Evolutionary conservation across 2,888 invertebrate species (phyloP), one percentile per base, ranked within the genome.

Genomic region (Shargacucullia verbasci): DNA sequence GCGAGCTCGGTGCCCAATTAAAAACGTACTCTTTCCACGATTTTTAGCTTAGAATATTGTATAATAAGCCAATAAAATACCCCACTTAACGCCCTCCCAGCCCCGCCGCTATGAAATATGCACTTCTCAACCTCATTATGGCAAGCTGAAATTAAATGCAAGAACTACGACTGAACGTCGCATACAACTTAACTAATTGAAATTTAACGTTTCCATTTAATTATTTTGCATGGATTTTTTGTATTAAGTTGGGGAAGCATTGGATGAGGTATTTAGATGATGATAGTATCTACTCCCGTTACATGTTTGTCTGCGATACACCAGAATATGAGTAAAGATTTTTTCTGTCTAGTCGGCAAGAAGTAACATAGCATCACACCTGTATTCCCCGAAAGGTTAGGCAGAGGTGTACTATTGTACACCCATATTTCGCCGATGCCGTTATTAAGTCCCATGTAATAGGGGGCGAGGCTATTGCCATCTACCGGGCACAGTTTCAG

Each of bases 11-110:
- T 85, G 90, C 90, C 92, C 92, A 94, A 93, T 93, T 94, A 93
- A 94, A 94, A 93, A 90, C 91, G 88, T 92, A 91, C 94, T 93
- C 93, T 91, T 92, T 93, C 90, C 91, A 90, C 91, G 88, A 94
- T 91, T 93, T 93, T 93, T 91, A 94, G 92, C 93, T 94, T 92
- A 93, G 93, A 91, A 92, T 93, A 92, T 94, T 92, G 93, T 91
- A 94, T 94, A 94, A 94, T 94, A 94, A 92, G 90, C 92, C 93
- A 87, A 93, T 94, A 94, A 94, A 94, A 91, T 92, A 94, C 91
- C 91, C 90, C 92, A 90, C 93, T 93, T 92, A 90, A 90, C 89
- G 92, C 91, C 89, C 85, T 77, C 83, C 81, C 81, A 86, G 86
- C 81, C 82, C 87, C 84, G 85, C 80, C 83, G 86, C 81, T 82